A percentile compares a stretch with the other conserved stretches of the same genome.
These are phyloP conservation scores for Meteorus cinctellus DNA, from an alignment of 2,888 invertebrate genomes.

Conservation along the genomic window DNA sequence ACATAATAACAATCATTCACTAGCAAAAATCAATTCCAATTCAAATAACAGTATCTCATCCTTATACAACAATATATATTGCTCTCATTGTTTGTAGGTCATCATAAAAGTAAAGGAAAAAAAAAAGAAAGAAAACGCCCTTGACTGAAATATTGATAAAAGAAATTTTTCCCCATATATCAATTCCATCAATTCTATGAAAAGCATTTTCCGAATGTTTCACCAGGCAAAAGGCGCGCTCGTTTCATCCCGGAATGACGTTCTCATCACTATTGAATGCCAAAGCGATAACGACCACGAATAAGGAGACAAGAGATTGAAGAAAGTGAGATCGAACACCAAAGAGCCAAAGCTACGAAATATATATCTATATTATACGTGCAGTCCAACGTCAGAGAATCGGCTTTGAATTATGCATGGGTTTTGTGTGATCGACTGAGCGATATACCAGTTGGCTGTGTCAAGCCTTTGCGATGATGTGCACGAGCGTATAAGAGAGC, in stretches of 20 bases:
- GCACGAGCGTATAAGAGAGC: background rate
- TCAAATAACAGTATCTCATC: too few relatives aligned
- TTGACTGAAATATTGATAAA: slow-evolving; percentile 24
- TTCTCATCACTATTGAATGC: slow-evolving; percentile 33
- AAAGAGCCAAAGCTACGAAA: background rate
- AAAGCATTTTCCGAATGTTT: slow-evolving; percentile 28
- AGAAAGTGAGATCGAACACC: background rate
- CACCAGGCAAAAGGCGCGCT: slow-evolving; percentile 30
- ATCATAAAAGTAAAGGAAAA: background rate
- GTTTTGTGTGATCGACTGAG: slow-evolving; percentile 35
- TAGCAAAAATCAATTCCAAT: too few relatives aligned
- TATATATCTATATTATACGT: background rate
- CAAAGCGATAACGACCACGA: slow-evolving; percentile 16
- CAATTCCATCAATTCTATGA: slow-evolving; percentile 12
- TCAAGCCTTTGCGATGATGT: slow-evolving; percentile 16
- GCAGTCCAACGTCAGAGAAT: slow-evolving; percentile 18
- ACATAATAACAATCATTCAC: too few relatives aligned
- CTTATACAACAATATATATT: background rate
- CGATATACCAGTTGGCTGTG: slow-evolving; percentile 31
- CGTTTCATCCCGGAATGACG: slow-evolving; percentile 20
- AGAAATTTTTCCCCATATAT: slow-evolving; percentile 7
- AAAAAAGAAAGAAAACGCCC: background rate
- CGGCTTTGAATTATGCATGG: slow-evolving; percentile 38
- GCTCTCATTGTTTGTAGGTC: background rate
- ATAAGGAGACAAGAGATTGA: slow-evolving; percentile 17